These are phyloP conservation scores for Pitangus sulphuratus DNA, from an alignment of 2,797 vertebrate species.

Conservation along the genomic window DNA sequence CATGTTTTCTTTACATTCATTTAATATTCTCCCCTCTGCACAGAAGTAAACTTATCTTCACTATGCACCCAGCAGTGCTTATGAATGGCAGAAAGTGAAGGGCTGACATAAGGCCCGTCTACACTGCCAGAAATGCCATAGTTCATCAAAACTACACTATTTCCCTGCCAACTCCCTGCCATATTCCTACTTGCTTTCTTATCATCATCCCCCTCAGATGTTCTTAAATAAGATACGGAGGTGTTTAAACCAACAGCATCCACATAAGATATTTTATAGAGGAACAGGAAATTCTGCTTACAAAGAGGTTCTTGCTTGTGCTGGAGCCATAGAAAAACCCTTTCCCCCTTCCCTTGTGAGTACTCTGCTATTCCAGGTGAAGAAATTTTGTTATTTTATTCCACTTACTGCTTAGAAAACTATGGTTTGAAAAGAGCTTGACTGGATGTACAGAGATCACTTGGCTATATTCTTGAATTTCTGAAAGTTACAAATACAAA, in stretches of 20 bases:
- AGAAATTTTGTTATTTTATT: not conserved
- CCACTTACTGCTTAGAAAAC: not conserved
- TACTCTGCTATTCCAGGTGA: not conserved
- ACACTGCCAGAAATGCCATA: not conserved
- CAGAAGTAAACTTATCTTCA: conserved; percentile 13
- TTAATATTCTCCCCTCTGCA: not conserved
- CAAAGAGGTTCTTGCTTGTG: not conserved
- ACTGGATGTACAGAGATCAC: not conserved
- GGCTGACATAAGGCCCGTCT: not conserved
- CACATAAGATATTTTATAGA: not conserved
- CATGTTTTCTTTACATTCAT: not conserved
- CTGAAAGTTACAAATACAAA: not conserved
- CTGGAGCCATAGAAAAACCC: not conserved
- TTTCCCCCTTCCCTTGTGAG: not conserved
- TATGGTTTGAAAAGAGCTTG: not conserved
- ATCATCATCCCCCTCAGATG: not conserved
- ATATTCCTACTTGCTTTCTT: not conserved
- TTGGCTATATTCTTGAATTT: not conserved
- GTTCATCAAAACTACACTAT: not conserved
- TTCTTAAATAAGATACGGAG: not conserved
- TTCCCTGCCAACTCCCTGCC: not conserved
- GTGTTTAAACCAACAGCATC: not conserved
- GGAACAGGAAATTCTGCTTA: not conserved
- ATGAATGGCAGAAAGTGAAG: not conserved
- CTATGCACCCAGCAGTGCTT: conserved; percentile 4